Evolutionary conservation across 2,113 vertebrate genomes (phyloP), one percentile per base, ranked within the genome.

Genomic region (Hypocryptadius cinnamomeus): DNA sequence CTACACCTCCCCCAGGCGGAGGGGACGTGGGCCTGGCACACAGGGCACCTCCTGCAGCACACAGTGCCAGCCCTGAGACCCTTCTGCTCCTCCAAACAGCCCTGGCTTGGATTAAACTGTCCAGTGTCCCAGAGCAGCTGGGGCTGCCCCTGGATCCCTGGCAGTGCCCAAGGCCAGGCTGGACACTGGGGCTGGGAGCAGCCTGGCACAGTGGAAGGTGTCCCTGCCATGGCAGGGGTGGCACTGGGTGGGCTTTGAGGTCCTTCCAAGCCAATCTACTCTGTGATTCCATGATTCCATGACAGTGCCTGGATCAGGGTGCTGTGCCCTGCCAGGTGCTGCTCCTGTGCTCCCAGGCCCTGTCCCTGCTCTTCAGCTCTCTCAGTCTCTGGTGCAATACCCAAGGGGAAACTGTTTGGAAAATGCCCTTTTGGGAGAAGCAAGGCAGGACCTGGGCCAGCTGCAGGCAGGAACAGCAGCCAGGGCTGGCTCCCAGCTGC

Each of bases 221-320:
- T 88, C 59, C 68, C 60, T 80, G 77, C 31, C 66, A 11, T 2
- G 22, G 59, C 44, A 28, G 18, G 56, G n/a, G 15, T 10, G 35
- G 59, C 2, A 11, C 31, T 51, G 68, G 18, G 1, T 7, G 45
- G 3, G 53, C 2, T 74, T 6, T 59, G 0, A 10, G 60, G 45
- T 40, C 60, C n/a, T n/a, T 20, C 40, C 47, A 9, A 6, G 3
- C 22, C 76, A 37, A 11, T 5, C 4, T 30, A 12, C 15, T 35
- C 63, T 31, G 30, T n/a, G 78, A 68, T 30, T 22, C 42, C 60
- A 24, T 13, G 24, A 48, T 18, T 18, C 83, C n/a, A 20, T 57
- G 35, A 1, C 9, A 30, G 45, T n/a, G 69, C 35, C 61, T 1
- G 1, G 51, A 21, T 13, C 51, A 57, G 51, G 69, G n/a, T 15